These are phyloP conservation scores for Diachasma alloeum DNA, from an alignment of 1,140 invertebrate species.

Conservation along the genomic window DNA sequence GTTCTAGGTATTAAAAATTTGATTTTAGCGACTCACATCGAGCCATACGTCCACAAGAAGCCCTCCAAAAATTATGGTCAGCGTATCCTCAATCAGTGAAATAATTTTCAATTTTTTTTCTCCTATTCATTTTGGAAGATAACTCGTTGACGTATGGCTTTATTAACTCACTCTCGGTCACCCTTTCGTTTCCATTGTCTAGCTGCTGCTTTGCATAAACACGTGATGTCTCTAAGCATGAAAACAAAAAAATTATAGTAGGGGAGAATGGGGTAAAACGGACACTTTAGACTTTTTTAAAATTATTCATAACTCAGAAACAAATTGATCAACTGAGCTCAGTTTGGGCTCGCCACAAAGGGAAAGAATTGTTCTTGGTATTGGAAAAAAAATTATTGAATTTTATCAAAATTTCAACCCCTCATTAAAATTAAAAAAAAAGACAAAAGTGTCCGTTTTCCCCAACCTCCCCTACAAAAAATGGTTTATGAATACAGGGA, in stretches of 20 bases:
- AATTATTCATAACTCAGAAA: too few species aligned
- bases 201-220: not conserved
- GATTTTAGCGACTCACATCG: conserved; percentile 24
- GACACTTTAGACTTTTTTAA: too few species aligned
- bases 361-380: too few species aligned
- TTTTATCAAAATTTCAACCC: too few species aligned
- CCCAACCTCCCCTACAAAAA: too few species aligned
- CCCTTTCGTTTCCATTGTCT: not conserved
- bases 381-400: too few species aligned
- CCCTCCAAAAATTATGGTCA: not conserved
- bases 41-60: conserved; percentile 34
- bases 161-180: conserved; percentile 43
- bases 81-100: not conserved
- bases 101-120: not conserved
- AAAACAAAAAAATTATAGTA: conserved; percentile 25
- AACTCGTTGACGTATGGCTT: conserved; percentile 34
- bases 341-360: too few species aligned
- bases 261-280: too few species aligned
- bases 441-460: too few species aligned
- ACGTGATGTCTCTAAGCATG: conserved; percentile 21
- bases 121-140: not conserved
- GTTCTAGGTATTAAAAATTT: conserved; percentile 41
- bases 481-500: too few species aligned
- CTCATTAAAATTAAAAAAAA: too few species aligned
- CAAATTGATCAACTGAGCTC: too few species aligned